Conservation (phyloP, 1,140 invertebrate species). For the Akabosia matsudoensis region DNA sequence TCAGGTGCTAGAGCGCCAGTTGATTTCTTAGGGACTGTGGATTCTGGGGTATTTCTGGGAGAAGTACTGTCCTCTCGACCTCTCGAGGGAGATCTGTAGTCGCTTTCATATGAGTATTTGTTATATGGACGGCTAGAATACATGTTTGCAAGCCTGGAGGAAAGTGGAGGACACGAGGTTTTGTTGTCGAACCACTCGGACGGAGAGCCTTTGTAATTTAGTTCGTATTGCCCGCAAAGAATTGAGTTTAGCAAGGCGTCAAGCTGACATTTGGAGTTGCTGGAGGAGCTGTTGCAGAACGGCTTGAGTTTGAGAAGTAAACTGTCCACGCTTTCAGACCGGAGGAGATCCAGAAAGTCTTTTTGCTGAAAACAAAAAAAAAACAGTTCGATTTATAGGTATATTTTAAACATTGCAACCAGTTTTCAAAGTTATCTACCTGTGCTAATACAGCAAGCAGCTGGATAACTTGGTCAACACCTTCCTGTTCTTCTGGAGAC, state of each 20-base stretch:
- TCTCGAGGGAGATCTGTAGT: neutral
- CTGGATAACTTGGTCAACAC: neutral
- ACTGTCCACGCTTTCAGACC: conserved; percentile 31
- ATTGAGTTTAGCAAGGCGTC: neutral
- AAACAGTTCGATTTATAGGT: neutral
- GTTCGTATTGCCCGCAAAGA: neutral
- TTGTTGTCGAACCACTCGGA: conserved; percentile 16
- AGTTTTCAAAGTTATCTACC: neutral
- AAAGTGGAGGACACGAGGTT: neutral
- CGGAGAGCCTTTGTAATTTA: neutral
- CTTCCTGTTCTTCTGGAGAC: neutral
- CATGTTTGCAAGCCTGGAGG: neutral
- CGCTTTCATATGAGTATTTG: neutral
- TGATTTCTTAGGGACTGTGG: neutral
- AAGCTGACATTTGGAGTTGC: neutral
- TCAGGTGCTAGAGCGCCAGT: neutral
- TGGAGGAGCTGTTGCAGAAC: too few species aligned
- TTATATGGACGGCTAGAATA: neutral
- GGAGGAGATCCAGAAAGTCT: conserved; percentile 33
- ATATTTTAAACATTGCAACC: neutral
- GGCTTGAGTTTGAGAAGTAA: conserved; percentile 26
- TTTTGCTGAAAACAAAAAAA: conserved; percentile 28
- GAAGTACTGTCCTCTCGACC: neutral
- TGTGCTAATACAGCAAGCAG: neutral
- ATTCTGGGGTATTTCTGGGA: neutral